phyloP scores from a whole-genome alignment of 2,113 vertebrate species.

The Lepisosteus osseus region DNA sequence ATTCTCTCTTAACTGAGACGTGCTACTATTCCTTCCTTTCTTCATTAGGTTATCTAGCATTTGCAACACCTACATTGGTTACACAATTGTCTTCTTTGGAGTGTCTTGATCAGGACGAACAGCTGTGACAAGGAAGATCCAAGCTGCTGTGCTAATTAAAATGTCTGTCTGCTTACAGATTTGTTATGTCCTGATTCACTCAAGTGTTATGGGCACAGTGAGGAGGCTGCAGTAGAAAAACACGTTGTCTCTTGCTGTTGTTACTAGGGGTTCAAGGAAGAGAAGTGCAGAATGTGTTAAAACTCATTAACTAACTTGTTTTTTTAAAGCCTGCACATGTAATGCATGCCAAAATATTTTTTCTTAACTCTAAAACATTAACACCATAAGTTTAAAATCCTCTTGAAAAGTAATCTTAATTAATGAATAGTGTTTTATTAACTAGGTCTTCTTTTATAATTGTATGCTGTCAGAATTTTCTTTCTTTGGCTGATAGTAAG shows the following conservation, averaged over 20 bases:
- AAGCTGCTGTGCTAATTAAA: conserved; percentile 33
- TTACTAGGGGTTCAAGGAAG: neutral
- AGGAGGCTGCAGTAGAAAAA: neutral
- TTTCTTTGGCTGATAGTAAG: too few species aligned
- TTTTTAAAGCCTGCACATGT: too few species aligned
- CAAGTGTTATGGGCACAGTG: neutral
- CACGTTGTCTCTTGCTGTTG: neutral
- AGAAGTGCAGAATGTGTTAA: too few species aligned
- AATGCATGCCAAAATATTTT: too few species aligned
- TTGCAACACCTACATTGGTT: conserved; percentile 44
- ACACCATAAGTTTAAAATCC: too few species aligned
- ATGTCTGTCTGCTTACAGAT: neutral
- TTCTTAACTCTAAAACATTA: too few species aligned
- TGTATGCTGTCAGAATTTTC: too few species aligned
- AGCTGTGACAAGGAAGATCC: neutral
- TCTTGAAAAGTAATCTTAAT: too few species aligned
- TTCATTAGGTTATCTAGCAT: conserved; percentile 34
- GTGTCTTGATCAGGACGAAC: conserved; percentile 7
- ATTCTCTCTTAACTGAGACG: neutral
- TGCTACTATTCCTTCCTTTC: conserved; percentile 16
- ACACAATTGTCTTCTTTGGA: conserved; percentile 21
- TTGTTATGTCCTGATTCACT: conserved; percentile 2
- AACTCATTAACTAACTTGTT: too few species aligned
- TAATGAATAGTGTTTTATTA: too few species aligned
- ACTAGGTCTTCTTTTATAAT: too few species aligned